Base-by-base conservation (phyloP, 2,797 vertebrate species). In the Yasuhikotakia modesta region DNA sequence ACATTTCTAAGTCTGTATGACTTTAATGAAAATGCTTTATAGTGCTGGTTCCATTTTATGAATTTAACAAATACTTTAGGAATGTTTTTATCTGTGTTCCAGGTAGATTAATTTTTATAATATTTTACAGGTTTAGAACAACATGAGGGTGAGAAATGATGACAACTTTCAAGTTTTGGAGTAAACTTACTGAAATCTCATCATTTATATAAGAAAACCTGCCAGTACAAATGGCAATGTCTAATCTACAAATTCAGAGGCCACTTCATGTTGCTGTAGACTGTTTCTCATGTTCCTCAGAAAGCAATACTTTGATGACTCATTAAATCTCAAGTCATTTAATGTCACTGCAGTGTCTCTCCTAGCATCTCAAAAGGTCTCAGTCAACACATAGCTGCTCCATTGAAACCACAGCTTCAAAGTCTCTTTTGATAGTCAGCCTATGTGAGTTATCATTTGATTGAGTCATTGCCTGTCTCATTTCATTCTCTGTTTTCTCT, bases 381-480 rank as follows among this genome's bases (percentile, higher is more conserved):
- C 66, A 30, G 30, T 48, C 67, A 48, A 21, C 32, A 10, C 19
- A 35, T 13, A 24, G 17, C 60, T 58, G 12, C 52, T 48, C 17
- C 4, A 21, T 66, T 52, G 64, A 79, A 73, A 66, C n/a, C 55
- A 35, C 27, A 73, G 64, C 73, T 81, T 80, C 64, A 73, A 52
- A 82, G 65, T 67, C 39, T 12, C 57, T 50, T 70, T 69, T 74
- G 39, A 72, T 60, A 70, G 39, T 70, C 30, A 14, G 46, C 70
- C 7, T n/a, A 39, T 57, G 65, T 69, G 71, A 63, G 48, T 58
- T 55, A 55, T 35, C 43, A 46, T 52, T 78, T 61, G 30, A 74
- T 60, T 57, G 60, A 71, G 19, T 76, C 65, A 65, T 70, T 79
- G 43, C 55, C 61, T 2, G 12, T 58, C 53, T 63, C 50, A 52